Evolutionary conservation across 2,113 vertebrate species (phyloP), one percentile per base, ranked within the genome.

Genomic region (Clarias magur): DNA sequence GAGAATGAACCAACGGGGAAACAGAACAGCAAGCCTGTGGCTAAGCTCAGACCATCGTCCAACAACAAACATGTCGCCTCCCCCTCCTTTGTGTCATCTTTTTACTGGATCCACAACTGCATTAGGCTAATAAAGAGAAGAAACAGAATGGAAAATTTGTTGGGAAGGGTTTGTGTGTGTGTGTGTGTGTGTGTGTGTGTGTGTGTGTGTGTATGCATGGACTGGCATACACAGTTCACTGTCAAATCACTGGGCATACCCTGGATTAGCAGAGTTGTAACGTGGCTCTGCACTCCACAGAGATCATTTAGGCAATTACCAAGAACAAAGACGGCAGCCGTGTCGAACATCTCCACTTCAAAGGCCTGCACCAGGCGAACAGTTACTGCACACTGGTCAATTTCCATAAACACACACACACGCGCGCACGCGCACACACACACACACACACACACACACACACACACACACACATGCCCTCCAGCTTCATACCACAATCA

Each of bases 251-350:
- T 89, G 91, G 94, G 94, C 92, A 93, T 93, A 92, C 94, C 90
- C 92, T 92, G 93, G 94, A 95, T 96, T 95, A 94, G 94, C 92
- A 93, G 89, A 91, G 93, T 93, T 95, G 95, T 94, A 94, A 90
- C 92, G 89, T 93, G 92, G 92, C 88, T 92, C 93, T 2, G 82
- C 88, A 89, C 94, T 95, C 94, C 95, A 89, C 86, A 90, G 95
- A 96, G 95, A 95, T 95, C 95, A 95, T 95, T 96, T 96, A 96
- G 93, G 94, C 94, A 96, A 96, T 96, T 96, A 96, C 91, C 94
- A 94, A 95, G 95, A 96, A 96, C 95, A 96, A 95, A 95, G 95
- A 90, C 82, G 90, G 92, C 92, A 90, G 91, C 91, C 91, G 93
- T 90, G 94, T 90, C 88, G 92, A 94, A 94, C 94, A 94, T 93